These are phyloP conservation scores for Menidia menidia DNA, from an alignment of 2,797 vertebrate genomes.

Conservation along the genomic window DNA sequence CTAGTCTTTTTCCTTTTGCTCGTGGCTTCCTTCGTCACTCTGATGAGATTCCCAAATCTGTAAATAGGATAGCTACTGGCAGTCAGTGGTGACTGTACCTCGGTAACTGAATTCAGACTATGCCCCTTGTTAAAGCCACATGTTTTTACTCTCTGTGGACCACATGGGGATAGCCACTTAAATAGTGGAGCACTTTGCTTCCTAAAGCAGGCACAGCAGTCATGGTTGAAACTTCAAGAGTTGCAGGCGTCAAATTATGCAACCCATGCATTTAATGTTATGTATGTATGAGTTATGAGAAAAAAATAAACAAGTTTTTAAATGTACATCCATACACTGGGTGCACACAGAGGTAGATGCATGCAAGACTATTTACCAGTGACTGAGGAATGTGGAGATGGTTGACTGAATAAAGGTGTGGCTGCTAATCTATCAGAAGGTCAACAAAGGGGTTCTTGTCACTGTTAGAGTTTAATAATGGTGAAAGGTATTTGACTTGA, in stretches of 20 bases:
- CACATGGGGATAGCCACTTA: conserved; percentile 31
- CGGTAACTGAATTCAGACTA: conserved; percentile 39
- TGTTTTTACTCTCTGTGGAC: conserved; percentile 28
- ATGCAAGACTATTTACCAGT: conserved; percentile 1
- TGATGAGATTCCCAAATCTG: conserved; percentile 34
- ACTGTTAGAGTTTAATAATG: not conserved
- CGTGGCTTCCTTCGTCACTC: conserved; percentile 38
- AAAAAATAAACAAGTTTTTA: conserved; percentile 20
- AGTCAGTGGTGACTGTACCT: conserved; percentile 26
- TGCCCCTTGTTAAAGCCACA: conserved; percentile 35
- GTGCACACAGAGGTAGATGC: conserved; percentile 10
- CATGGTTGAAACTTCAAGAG: conserved; percentile 30
- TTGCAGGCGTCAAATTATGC: conserved; percentile 18
- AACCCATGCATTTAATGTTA: conserved; percentile 10
- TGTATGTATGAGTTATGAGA: not conserved
- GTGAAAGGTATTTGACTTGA: not conserved
- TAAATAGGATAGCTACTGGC: conserved; percentile 24
- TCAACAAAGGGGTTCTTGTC: not conserved
- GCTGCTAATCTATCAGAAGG: not conserved
- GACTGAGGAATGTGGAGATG: not conserved
- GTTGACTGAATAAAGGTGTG: not conserved
- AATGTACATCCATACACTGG: not conserved
- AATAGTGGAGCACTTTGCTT: conserved; percentile 24
- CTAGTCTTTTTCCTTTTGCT: not conserved
- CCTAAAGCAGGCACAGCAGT: conserved; percentile 20